These are phyloP conservation scores for Acleris laterana DNA, from an alignment of 2,888 invertebrate genomes.

Conservation along the genomic window DNA sequence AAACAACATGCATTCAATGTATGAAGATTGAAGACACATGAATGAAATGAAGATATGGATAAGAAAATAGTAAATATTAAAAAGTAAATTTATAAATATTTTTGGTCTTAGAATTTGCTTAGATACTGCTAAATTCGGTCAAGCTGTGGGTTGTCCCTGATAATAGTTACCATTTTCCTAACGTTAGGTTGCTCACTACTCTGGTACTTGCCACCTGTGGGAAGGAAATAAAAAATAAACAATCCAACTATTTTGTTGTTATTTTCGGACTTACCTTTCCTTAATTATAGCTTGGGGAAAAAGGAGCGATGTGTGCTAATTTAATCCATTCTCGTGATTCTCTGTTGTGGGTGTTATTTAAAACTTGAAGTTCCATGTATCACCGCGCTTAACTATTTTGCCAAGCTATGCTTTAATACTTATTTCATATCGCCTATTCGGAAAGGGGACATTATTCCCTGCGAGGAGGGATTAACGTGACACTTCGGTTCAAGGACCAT, in stretches of 20 bases:
- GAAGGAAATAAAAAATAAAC: constrained; percentile 79
- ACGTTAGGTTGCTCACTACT: constrained; percentile 79
- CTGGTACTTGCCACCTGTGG: constrained; percentile 80
- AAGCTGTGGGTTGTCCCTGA: constrained; percentile 78
- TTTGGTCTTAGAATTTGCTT: constrained; percentile 36
- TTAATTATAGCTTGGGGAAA: no score
- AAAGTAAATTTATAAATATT: constrained; percentile 31
- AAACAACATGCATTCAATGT: constrained; percentile 27
- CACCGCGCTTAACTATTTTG: no score
- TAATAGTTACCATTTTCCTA: constrained; percentile 83
- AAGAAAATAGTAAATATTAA: constrained; percentile 37
- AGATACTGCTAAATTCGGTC: constrained; percentile 16
- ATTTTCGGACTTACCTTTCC: constrained; percentile 47
- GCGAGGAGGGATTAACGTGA: no score
- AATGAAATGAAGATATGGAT: constrained; percentile 27
- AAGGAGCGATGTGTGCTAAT: no score
- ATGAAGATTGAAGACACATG: no score
- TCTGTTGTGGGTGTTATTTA: no score
- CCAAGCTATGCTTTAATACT: no score
- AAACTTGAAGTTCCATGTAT: no score
- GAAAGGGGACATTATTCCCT: no score
- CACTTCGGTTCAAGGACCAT: no score
- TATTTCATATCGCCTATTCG: no score
- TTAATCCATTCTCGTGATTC: no score
- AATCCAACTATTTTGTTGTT: constrained; percentile 59